Evolutionary conservation across 1,140 invertebrate genomes (phyloP).

Genomic region (Penaeus vannamei): DNA sequence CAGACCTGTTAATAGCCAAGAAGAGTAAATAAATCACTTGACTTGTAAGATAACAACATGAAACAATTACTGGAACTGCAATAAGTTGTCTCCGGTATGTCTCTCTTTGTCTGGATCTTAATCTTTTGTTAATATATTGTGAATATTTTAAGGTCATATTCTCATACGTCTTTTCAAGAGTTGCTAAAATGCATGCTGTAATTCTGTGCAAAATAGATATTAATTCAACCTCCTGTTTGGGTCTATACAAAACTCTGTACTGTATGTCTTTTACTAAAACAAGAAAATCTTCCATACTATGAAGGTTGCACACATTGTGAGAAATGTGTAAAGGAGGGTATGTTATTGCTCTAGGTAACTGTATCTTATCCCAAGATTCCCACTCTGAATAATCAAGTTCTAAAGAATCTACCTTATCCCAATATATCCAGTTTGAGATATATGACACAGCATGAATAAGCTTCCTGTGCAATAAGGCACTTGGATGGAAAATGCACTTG

Average conservation of each 20-base stretch:
- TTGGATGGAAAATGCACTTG: constrained; percentile 2
- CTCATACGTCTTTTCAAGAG: constrained; percentile 29
- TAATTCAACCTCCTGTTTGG: constrained; percentile 36
- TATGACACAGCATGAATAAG: background rate
- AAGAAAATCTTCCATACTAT: constrained; percentile 12
- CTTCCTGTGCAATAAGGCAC: background rate
- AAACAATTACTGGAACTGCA: constrained; percentile 34
- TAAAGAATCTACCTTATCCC: background rate
- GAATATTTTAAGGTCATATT: constrained; percentile 44
- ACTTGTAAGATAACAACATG: constrained; percentile 13
- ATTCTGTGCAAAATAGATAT: constrained; percentile 35
- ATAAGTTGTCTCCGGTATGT: constrained; percentile 46
- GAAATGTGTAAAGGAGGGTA: background rate
- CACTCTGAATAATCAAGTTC: constrained; percentile 13
- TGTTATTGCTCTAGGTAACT: background rate
- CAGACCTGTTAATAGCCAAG: background rate
- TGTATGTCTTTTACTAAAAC: background rate
- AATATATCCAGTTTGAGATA: background rate
- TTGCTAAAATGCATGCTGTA: background rate
- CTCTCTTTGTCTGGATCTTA: constrained; percentile 47
- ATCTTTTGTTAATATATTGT: constrained; percentile 38
- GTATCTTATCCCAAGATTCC: background rate
- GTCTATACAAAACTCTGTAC: constrained; percentile 34
- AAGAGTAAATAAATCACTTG: constrained; percentile 26
- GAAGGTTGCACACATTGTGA: background rate